Evolutionary conservation across 1,140 invertebrate species (phyloP).

Genomic region (Pteromalus puparum): DNA sequence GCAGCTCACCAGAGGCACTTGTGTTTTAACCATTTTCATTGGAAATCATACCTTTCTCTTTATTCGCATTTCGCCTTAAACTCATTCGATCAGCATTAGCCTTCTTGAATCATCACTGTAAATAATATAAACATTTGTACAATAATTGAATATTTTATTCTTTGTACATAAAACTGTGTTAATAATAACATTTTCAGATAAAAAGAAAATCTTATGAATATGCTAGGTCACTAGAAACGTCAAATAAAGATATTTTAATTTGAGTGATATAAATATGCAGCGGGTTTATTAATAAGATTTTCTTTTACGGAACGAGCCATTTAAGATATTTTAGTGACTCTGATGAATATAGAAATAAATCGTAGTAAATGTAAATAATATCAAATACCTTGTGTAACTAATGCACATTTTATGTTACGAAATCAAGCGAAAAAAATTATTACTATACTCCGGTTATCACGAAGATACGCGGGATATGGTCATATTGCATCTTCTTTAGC

Average conservation of each 20-base stretch:
- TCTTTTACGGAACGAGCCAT: slow-evolving; percentile 21
- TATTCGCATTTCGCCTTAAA: slow-evolving; percentile 54
- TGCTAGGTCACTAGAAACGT: neutral
- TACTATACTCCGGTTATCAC: neutral
- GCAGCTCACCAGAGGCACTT: slow-evolving; percentile 52
- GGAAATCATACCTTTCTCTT: slow-evolving; percentile 51
- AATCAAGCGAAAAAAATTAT: neutral
- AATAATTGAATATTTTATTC: slow-evolving; percentile 25
- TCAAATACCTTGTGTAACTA: slow-evolving; percentile 27
- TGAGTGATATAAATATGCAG: neutral
- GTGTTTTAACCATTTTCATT: slow-evolving; percentile 56
- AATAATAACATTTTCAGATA: slow-evolving; percentile 11
- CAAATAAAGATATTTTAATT: neutral
- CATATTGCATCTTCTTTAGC: neutral
- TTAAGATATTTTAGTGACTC: slow-evolving; percentile 11
- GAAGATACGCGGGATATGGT: slow-evolving; percentile 28
- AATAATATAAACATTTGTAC: slow-evolving; percentile 42
- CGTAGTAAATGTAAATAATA: slow-evolving; percentile 33
- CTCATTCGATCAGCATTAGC: slow-evolving; percentile 45
- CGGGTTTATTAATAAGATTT: slow-evolving; percentile 13
- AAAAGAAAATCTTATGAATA: slow-evolving; percentile 29
- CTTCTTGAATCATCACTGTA: slow-evolving; percentile 36
- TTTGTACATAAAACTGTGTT: slow-evolving; percentile 36
- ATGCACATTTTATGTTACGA: slow-evolving; percentile 28
- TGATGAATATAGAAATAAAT: neutral